Base-by-base conservation (phyloP, 1,140 invertebrate species). In the Lethrus apterus region DNA sequence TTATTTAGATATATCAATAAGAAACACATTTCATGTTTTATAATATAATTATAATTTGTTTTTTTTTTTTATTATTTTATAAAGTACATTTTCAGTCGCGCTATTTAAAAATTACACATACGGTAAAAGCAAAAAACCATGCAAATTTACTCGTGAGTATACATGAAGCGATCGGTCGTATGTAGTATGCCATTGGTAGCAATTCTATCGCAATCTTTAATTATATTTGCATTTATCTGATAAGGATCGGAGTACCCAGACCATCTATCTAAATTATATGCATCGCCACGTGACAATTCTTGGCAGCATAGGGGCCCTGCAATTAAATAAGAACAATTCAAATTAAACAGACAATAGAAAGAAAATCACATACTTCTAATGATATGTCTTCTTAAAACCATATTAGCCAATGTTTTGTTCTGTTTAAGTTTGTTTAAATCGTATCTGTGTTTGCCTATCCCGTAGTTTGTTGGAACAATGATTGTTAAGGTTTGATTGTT, bases 391-490 rank as follows among this genome's bases (percentile, higher is more conserved):
- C 69, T 70, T 20, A 77, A 52, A 10, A 77, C 46, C 36, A 58
- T 36, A 38, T 62, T 56, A 20, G 72, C 70, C 33, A 68, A 62
- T 3, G 68, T 64, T 23, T 64, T 63, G 40, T 75, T 65, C 35
- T 70, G 60, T 20, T 66, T 33, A 4, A 76, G 40, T 15, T 57
- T 55, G 30, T 69, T 58, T 10, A 73, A 47, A 35, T 69, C 63
- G 11, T 54, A 56, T 17, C 66, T 63, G n/a, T 65, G 62, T 52
- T 67, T 68, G 5, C 66, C 65, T 52, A 83, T 81, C 21, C 78
- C 78, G 53, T 79, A 76, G 56, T 84, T 77, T 7, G 75, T 76
- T 2, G 80, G 80, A 9, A 77, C 78, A 19, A 84, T 59, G 2
- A 83, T 60, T 0, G 81, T 82, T 9, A 69, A 59, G 15, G 59